Conservation (phyloP, 2,888 invertebrate species). For the Callosobruchus maculatus region DNA sequence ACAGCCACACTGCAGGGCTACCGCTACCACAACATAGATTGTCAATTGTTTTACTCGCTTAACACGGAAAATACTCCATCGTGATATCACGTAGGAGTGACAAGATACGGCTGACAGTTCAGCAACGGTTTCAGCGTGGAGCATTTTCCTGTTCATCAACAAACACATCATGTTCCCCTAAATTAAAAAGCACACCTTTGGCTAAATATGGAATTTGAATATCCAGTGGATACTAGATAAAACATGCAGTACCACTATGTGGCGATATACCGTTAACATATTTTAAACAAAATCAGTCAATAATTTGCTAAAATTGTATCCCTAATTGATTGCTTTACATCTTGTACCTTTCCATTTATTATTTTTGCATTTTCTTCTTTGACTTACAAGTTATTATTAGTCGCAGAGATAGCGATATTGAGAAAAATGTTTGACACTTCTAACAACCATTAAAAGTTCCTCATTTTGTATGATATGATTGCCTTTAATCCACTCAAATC, state of each 20-base stretch:
- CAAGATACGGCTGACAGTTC: neutral
- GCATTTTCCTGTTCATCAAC: neutral
- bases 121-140: neutral
- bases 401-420: too few species aligned
- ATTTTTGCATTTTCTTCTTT: too few species aligned
- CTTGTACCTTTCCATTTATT: too few species aligned
- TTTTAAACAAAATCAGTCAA: too few species aligned
- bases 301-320: too few species aligned
- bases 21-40: conserved; percentile 50
- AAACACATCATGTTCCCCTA: neutral
- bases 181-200: neutral
- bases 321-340: too few species aligned
- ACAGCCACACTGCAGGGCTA: conserved; percentile 52
- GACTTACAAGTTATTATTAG: too few species aligned
- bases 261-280: neutral
- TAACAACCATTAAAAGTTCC: too few species aligned
- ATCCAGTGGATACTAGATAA: neutral
- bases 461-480: too few species aligned
- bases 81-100: neutral
- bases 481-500: too few species aligned
- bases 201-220: neutral
- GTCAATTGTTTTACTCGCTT: neutral
- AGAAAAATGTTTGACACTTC: too few species aligned
- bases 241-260: neutral
- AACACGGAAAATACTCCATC: neutral